Conservation (phyloP, 2,113 vertebrate genomes). For the Xenopus laevis region DNA sequence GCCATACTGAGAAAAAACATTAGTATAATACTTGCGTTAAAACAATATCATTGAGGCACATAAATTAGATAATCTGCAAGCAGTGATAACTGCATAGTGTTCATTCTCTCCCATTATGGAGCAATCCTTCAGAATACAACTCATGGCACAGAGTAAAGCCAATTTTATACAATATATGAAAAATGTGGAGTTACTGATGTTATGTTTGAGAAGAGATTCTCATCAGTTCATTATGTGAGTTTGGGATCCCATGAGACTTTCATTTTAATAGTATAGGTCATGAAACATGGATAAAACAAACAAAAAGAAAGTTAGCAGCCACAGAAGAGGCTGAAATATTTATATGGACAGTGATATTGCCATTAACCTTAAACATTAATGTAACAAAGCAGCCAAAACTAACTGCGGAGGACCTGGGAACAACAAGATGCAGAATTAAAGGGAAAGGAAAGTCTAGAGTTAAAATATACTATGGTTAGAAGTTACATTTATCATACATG, state of each 20-base stretch:
- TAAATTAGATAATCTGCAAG: conserved; percentile 50
- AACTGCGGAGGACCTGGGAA: neutral
- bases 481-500: too few species aligned
- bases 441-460: too few species aligned
- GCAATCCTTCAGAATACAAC: conserved; percentile 70
- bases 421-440: too few species aligned
- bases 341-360: conserved; percentile 55
- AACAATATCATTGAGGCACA: neutral
- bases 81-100: conserved; percentile 68
- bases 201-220: conserved; percentile 67
- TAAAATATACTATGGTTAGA: too few species aligned
- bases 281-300: conserved; percentile 44
- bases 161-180: conserved; percentile 64
- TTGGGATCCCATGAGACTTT: conserved; percentile 62
- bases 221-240: conserved; percentile 69
- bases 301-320: conserved; percentile 49
- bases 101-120: conserved; percentile 73
- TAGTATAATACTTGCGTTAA: conserved; percentile 13
- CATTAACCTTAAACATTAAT: conserved; percentile 6
- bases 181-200: conserved; percentile 73
- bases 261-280: conserved; percentile 56
- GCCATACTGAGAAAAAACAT: neutral
- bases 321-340: conserved; percentile 53
- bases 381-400: neutral
- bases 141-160: conserved; percentile 64